Base-by-base conservation (phyloP, 2,888 invertebrate genomes). In the Nomada fucata region DNA sequence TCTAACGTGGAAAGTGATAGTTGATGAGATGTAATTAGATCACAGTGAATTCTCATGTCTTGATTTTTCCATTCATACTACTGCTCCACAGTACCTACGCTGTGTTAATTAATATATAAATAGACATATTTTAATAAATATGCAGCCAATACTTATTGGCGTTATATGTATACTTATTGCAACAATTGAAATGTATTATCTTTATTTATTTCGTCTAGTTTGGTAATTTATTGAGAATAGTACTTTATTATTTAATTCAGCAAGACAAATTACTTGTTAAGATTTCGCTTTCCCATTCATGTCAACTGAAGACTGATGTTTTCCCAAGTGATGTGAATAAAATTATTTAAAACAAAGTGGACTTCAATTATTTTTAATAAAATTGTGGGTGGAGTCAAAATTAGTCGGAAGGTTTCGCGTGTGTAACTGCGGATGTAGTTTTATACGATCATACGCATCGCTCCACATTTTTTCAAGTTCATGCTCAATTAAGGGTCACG, bases 381-480 rank as follows among this genome's bases (percentile, higher is more conserved):
- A 29, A 10, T 47, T 2, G 2, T 11, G 13, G 42, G 18, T 18
- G 36, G n/a, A 70, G 23, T 10, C 9, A 55, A 63, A 76, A 13
- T 65, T 65, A 60, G 18, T 53, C 42, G 2, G 5, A 15, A 1
- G 7, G 44, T 44, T 67, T 67, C 26, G 29, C 42, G 36, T 10
- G 52, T 50, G 36, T 47, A 26, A 47, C n/a, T 68, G 61, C 53
- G 67, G 53, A 47, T 36, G 64, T 57, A 36, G 29, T 20, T 53
- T 47, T 26, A 47, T 50, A 52, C 44, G 53, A n/a, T 57, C 29
- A 76, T 68, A 76, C 72, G 82, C 73, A 82, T 68, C 85, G 83
- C 77, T 86, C 83, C 67, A 88, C 82, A 89, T 88, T 86, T 88
- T 86, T 86, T 72, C 88, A 89, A 91, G 91, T 90, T 91, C 90